These are phyloP conservation scores for Proterorhinus semilunaris DNA, from an alignment of 2,113 vertebrate species.

Conservation along the genomic window DNA sequence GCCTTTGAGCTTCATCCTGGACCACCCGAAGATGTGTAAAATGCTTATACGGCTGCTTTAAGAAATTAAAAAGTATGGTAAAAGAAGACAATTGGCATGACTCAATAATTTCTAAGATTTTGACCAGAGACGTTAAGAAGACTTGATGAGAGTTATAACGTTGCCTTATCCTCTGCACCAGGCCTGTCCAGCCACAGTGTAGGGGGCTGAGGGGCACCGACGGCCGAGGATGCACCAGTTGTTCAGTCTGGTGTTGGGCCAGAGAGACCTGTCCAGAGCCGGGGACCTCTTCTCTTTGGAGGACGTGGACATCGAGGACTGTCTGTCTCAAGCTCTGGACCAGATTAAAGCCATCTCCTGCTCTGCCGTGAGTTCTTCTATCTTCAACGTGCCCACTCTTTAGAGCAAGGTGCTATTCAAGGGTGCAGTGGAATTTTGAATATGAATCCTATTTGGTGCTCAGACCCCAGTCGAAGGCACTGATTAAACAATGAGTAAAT, in stretches of 20 bases:
- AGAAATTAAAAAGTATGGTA: no score
- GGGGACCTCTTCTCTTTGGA: conserved; percentile 95
- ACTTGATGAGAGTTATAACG: neutral
- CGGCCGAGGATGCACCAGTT: conserved; percentile 88
- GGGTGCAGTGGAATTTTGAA: no score
- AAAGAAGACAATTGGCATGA: neutral
- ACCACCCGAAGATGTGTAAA: neutral
- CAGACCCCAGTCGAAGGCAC: no score
- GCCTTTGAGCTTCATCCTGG: neutral
- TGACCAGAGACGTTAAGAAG: no score
- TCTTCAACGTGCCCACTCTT: neutral
- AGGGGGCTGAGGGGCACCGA: conserved; percentile 24
- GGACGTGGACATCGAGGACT: conserved; percentile 88
- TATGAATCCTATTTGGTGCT: no score
- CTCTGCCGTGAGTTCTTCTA: conserved; percentile 79
- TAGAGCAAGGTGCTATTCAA: neutral
- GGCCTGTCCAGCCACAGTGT: conserved; percentile 5
- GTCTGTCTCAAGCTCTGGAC: conserved; percentile 90
- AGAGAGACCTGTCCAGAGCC: conserved; percentile 91
- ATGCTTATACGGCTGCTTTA: neutral
- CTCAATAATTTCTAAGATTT: no score
- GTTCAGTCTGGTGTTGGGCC: conserved; percentile 87
- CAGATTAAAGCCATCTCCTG: conserved; percentile 94
- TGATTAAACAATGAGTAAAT: no score
- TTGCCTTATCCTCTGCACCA: neutral